Evolutionary conservation across 2,888 invertebrate genomes (phyloP), one percentile per base, ranked within the genome.

Genomic region (Resseliella maxima): DNA sequence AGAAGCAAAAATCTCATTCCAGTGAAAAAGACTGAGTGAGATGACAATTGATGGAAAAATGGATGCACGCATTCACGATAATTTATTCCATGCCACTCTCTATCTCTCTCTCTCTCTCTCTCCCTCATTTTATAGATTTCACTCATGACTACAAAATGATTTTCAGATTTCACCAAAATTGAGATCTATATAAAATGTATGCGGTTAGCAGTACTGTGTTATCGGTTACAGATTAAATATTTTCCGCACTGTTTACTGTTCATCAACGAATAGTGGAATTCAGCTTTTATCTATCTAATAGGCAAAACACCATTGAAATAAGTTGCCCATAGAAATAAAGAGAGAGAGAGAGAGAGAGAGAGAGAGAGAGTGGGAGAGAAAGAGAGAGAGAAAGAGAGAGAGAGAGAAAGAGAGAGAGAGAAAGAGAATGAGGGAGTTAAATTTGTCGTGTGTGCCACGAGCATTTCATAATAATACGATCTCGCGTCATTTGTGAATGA

Each of bases 181-280:
- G 59, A 24, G 59, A 59, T 59, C 59, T 59, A 59, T 59, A 59
- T 59, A 59, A 24, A n/a, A 59, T 59, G 59, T 27, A 12, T 59
- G 59, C 59, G 59, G 24, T 59, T 59, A 24, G 59, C 59, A 24
- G 27, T 24, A 24, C n/a, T 50, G 59, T 27, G 59, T 59, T 12
- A 59, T 59, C 59, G 59, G 59, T 59, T 24, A 59, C 59, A 59
- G 59, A 59, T 59, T 59, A 59, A 59, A 59, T 59, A 59, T 59
- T 59, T 59, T 59, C 27, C 5, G 59, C 59, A 59, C 59, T 59
- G 59, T 59, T 59, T 59, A 59, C 59, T 24, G 59, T 59, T 59
- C 27, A 59, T 59, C 59, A 59, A 59, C 59, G 59, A 24, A 59
- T n/a, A 24, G 59, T 59, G 59, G 6, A 59, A 50, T 59, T 3